Percentiles rank a stretch among this genome's conserved stretches.
These are phyloP conservation scores for Felis catus DNA, from an alignment of 2,113 vertebrate genomes.

Conservation along the genomic window F.catus_Fca126_mat1.0 CM031419.1:90790001-90790500, in stretches of 20 bases:
- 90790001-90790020: not conserved
- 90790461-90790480: not conserved
- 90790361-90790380: conserved; percentile 3
- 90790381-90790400: not conserved
- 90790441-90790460: not conserved
- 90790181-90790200: not conserved
- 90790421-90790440: not conserved
- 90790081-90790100: not conserved
- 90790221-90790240: not conserved
- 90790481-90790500: not conserved
- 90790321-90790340: not conserved
- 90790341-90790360: not conserved
- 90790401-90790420: not conserved
- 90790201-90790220: not conserved
- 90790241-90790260: not conserved
- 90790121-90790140: not conserved
- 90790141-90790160: not conserved
- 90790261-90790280: conserved; percentile 4
- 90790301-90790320: conserved; percentile 26
- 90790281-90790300: not conserved
- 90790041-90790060: not conserved
- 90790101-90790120: not conserved
- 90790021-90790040: not conserved
- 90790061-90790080: not conserved
- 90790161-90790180: not conserved